These are phyloP conservation scores for Sus cebifrons DNA, from an alignment of 2,797 vertebrate species.

Conservation along the genomic window DNA sequence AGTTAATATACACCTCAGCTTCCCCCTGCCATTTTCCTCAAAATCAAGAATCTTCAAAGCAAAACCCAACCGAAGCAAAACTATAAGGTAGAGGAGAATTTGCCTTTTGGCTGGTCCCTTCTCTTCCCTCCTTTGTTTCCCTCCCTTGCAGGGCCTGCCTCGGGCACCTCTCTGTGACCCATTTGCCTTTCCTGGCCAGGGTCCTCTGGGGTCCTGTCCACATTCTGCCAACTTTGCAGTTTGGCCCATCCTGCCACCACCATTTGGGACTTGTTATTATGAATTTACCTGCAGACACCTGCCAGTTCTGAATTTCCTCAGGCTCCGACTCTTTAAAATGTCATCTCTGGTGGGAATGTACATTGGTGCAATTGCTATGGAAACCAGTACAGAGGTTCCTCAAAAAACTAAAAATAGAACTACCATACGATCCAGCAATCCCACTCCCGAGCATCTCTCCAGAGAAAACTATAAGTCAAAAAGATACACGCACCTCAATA, in stretches of 20 bases:
- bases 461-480: too few species aligned
- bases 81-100: neutral
- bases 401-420: too few species aligned
- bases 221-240: too few species aligned
- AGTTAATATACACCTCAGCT: neutral
- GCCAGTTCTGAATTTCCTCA: neutral
- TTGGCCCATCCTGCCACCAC: neutral
- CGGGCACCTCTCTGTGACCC: neutral
- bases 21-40: conserved; percentile 31
- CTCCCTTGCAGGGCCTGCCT: neutral
- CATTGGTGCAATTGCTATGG: too few species aligned
- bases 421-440: too few species aligned
- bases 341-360: neutral
- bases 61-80: conserved; percentile 22
- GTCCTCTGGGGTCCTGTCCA: neutral
- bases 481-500: too few species aligned
- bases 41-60: conserved; percentile 43
- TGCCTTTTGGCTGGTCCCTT: neutral
- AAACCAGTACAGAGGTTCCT: too few species aligned
- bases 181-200: neutral
- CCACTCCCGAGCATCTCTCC: too few species aligned
- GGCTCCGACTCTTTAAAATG: neutral
- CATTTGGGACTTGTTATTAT: neutral
- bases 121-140: neutral
- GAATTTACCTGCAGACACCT: neutral